Evolutionary conservation across 2,888 invertebrate species (phyloP), one percentile per base, ranked within the genome.

Genomic region (Drosophila tripunctata): DNA sequence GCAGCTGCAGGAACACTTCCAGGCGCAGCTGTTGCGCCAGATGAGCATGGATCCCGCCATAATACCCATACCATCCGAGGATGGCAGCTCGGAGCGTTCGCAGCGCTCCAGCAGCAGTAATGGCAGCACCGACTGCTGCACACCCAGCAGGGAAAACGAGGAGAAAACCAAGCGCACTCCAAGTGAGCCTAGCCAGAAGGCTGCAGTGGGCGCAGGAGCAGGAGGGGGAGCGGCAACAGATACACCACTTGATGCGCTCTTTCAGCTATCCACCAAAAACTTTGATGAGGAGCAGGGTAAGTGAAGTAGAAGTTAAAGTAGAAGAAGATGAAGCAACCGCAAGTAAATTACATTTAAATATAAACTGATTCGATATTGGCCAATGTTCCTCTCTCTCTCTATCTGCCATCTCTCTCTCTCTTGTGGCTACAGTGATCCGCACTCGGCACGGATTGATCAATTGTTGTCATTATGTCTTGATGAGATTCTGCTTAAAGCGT

Each of bases 191-290:
- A 38, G 45, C 31, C 44, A 54, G 41, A 67, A 56, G 17, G 3
- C 41, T 19, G 33, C 36, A 14, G 15, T 36, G 33, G 58, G 36
- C n/a, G 19, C 45, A 24, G 55, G 31, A 24, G 21, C 36, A 36
- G 27, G n/a, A 7, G 31, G 38, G 14, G 38, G 51, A 1, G 88
- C 92, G 91, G 63, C 81, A 45, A 64, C 45, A 1, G 95, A 95
- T 74, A 98, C 98, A 10, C 98, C 97, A 0, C 93, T 99, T 69
- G 98, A 98, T 90, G 98, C 98, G 1, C 94, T 99, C 21, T 98
- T 98, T 92, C 97, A 98, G 92, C 97, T 99, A 96, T 98, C 98
- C 75, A 97, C 96, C 92, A 98, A 98, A 92, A 98, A 98, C 62
- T 98, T 98, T 91, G 98, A 98, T 90, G 97, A 97, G 51, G 94